Base-by-base conservation (phyloP, 37 sponge, comb jelly and placozoan species). In the Oopsacas minuta region DNA sequence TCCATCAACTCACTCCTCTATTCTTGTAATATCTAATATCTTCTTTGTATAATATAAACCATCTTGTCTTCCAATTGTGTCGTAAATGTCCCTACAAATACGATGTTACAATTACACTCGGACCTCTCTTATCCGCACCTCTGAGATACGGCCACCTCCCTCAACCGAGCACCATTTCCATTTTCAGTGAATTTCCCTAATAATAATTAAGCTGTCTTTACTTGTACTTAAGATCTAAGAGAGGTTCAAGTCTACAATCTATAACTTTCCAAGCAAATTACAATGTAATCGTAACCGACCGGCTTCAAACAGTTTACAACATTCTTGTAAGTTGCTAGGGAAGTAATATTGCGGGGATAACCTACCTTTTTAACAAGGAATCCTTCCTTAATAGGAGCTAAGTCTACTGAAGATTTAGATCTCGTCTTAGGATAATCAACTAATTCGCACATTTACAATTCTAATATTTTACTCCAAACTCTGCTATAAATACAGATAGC, bases 21-120 rank as follows among this genome's bases (percentile, higher is more conserved):
- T 61, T 61, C 75, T 61, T 61, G 22, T 20, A 61, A 34, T 61
- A 61, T 20, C 75, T 3, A 3, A 61, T 3, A 7, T 61, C 75
- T 20, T n/a, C 75, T 61, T 34, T 61, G 75, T 61, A 61, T 3
- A 61, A 34, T 5, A 61, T 61, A n/a, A 61, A 61, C 75, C 75
- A 61, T 61, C 75, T 61, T 3, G 75, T 61, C 75, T 61, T 61
- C 75, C 75, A 61, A n/a, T 61, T 61, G 30, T 61, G 75, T 61
- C 75, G 22, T 34, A 61, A 10, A n/a, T 61, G 75, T 61, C 75
- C 75, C 75, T 61, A 61, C 28, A n/a, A 61, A 12, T 61, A n/a
- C 22, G 22, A 61, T 5, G 15, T 17, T 42, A 42, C 15, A 42
- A 42, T n/a, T n/a, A n/a, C n/a, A n/a, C n/a, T n/a, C n/a, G n/a